A percentile compares a stretch with the other conserved stretches of the same genome.
phyloP scores from a whole-genome alignment of 2,113 vertebrate species.

The Aepyceros melampus region DNA sequence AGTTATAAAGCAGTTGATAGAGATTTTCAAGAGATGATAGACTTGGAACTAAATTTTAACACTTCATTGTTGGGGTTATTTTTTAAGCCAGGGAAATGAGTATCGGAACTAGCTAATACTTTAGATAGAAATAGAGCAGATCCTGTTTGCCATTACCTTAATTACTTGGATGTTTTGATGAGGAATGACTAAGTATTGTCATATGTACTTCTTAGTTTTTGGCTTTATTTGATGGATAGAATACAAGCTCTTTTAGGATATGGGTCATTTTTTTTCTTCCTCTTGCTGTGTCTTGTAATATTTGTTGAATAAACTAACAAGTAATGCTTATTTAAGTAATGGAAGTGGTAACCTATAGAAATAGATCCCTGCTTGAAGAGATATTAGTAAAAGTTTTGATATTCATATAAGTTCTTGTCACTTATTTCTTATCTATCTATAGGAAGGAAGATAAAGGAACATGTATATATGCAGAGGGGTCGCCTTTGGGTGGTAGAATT shows the following conservation, averaged over 20 bases:
- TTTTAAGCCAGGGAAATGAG: not conserved
- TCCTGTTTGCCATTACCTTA: not conserved
- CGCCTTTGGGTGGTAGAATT: not conserved
- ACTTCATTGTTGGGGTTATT: not conserved
- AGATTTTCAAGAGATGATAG: conserved; percentile 8
- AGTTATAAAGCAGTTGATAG: not conserved
- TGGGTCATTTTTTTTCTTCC: not conserved
- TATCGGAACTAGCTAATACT: not conserved
- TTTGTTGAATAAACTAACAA: conserved; percentile 21
- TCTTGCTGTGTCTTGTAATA: not conserved
- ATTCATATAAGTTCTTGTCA: not conserved
- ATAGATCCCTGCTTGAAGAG: not conserved
- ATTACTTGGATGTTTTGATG: not conserved
- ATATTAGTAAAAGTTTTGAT: not conserved
- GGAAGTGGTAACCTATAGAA: not conserved
- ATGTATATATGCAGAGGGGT: not conserved
- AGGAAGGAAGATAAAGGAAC: not conserved
- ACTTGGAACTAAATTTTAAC: not conserved
- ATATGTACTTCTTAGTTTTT: not conserved
- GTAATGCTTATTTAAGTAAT: not conserved
- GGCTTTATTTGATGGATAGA: not conserved
- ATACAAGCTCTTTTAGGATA: not conserved
- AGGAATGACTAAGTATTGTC: not conserved
- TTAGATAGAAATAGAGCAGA: not conserved
- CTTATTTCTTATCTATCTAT: not conserved